phyloP scores from a whole-genome alignment of 2,113 vertebrate genomes.

The Daboia siamensis region DNA sequence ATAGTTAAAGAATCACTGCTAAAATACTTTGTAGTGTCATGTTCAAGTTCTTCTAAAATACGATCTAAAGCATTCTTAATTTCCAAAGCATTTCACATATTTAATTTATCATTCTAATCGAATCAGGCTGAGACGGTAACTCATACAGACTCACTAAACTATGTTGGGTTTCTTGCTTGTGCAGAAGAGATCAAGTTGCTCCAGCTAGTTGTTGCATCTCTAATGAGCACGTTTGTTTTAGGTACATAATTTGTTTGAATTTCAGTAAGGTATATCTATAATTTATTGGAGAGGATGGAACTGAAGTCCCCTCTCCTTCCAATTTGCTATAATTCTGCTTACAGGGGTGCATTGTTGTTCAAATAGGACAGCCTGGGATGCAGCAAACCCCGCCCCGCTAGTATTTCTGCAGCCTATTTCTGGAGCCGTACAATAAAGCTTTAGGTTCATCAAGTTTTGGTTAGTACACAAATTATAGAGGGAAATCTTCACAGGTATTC shows the following conservation, averaged over 20 bases:
- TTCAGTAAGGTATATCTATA: neutral
- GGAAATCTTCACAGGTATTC: neutral
- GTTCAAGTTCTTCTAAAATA: neutral
- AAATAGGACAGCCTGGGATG: neutral
- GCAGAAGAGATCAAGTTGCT: neutral
- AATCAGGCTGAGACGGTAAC: neutral
- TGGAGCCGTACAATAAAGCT: neutral
- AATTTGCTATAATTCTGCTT: neutral
- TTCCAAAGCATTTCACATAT: neutral
- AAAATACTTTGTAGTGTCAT: neutral
- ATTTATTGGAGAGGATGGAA: neutral
- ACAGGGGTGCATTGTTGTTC: neutral
- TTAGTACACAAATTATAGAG: neutral
- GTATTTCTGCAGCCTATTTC: neutral
- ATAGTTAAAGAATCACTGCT: neutral
- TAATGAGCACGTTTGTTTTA: neutral
- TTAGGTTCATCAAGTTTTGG: neutral
- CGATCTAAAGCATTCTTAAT: neutral
- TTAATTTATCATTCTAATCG: neutral
- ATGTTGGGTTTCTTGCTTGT: neutral
- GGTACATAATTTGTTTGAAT: neutral
- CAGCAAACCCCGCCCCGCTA: neutral
- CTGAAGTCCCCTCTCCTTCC: neutral
- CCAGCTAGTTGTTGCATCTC: neutral
- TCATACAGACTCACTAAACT: neutral